phyloP scores from a whole-genome alignment of 2,113 vertebrate genomes.

The Penelope pileata region DNA sequence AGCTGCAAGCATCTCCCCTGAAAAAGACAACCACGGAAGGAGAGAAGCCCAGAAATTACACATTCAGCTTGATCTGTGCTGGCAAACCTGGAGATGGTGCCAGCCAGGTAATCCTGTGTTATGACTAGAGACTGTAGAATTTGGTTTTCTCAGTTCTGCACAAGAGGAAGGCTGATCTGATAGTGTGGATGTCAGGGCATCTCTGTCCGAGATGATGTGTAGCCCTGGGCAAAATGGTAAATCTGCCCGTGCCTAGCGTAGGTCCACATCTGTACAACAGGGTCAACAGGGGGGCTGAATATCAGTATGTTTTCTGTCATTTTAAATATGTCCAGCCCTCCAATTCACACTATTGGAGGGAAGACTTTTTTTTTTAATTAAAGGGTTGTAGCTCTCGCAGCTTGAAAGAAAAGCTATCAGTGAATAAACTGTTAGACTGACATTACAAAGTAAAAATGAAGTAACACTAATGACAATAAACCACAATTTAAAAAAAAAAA shows the following conservation, averaged over 20 bases:
- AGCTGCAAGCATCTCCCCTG: neutral
- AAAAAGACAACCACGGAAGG: neutral
- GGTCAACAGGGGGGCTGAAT: neutral
- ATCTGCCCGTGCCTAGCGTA: neutral
- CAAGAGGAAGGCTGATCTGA: neutral
- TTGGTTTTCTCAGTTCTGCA: neutral
- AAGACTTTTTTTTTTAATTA: neutral
- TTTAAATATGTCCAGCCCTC: neutral
- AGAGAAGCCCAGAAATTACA: neutral
- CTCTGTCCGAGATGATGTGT: neutral
- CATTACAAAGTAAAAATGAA: neutral
- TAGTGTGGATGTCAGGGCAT: neutral
- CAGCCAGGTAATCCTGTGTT: neutral
- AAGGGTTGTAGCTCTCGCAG: neutral
- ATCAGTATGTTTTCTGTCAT: neutral
- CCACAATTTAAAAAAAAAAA: neutral
- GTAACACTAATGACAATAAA: neutral
- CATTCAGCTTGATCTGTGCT: rapidly evolving
- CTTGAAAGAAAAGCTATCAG: neutral
- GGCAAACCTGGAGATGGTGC: neutral
- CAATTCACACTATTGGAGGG: neutral
- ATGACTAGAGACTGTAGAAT: neutral
- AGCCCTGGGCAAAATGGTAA: neutral
- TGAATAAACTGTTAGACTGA: neutral
- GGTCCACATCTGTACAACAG: neutral